Evolutionary conservation across 2,888 invertebrate genomes (phyloP), one percentile per base, ranked within the genome.

Genomic region (Orthosia cruda): DNA sequence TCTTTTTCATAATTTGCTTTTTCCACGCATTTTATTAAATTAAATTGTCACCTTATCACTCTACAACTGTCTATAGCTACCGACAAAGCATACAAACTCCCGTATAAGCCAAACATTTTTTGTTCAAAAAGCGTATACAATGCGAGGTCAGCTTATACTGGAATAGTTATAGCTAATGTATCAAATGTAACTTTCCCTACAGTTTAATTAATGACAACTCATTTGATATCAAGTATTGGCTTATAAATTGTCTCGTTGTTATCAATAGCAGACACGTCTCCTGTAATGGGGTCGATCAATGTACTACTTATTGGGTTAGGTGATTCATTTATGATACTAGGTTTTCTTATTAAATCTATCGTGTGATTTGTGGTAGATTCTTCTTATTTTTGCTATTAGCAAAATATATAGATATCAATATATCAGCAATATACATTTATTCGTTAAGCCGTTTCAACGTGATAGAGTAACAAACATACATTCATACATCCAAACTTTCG

Each of bases 191-290:
- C 50, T 74, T 75, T 79, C 75, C 79, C 59, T 49, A 61, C 23
- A 26, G 23, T 72, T 54, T 65, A 58, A 76, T 76, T 68, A 23
- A 74, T 72, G 69, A 55, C 62, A 67, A 57, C 23, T 74, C 59
- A 69, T 61, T 59, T 57, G 66, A 75, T 85, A 85, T 58, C 61
- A n/a, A 59, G 65, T 40, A 18, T 45, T 78, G 23, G 61, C 63
- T 66, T 70, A 71, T 86, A 87, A 81, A 85, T 86, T 70, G 81
- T 85, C 83, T 71, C 23, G 54, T 0, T 20, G 49, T 88, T 85
- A 87, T 87, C 87, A 61, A 18, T 4, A 16, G 45, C 68, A 87
- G 88, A 87, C 87, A 59, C 18, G 79, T 79, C 87, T 88, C 74
- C 26, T 16, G 12, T 63, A 84, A 76, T 79, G 58, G 65, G 87